Evolutionary conservation across 23 tunicate species (phyloP), one percentile per base, ranked within the genome.

Genomic region (Clavelina lepadiformis): DNA sequence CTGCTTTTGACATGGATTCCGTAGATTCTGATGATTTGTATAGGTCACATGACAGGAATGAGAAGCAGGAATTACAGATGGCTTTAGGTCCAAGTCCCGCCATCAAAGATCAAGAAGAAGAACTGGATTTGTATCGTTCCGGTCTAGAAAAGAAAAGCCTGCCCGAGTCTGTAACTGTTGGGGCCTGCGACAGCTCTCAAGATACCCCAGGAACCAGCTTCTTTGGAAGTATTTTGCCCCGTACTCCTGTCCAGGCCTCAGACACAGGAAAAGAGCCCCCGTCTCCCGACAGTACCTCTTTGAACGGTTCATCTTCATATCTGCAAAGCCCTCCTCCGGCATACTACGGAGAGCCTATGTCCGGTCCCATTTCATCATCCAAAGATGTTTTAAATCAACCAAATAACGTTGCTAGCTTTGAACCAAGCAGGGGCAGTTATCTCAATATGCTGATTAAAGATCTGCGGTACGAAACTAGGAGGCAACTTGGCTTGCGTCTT

Each of bases 401-500:
- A 24, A 58, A 13, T 7, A 5, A 5, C 31, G 65, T 37, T 8
- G 31, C 20, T 28, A 25, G 35, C 4, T 34, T 33, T 18, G 7
- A 13, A 7, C 8, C 24, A 5, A 18, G 35, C n/a, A 34, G 7
- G 4, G 50, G 26, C 11, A 36, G 29, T 46, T 66, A 66, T 28
- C 34, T n/a, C 30, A 19, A 46, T 37, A 3, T 66, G 15, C 35
- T 66, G 19, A 25, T 66, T 26, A 66, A 66, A 66, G 56, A 66
- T 46, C 34, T 66, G 26, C 57, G 72, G 6, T 66, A 45, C 47
- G 72, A 66, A 66, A 66, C 72, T 7, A 46, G 72, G 28, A 46
- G 56, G 28, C 72, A 66, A 28, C 45, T 66, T 3, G 72, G 72
- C 3, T 28, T 66, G 6, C 72, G 45, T 23, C 56, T 66, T 46